These are phyloP conservation scores for Setophaga coronata DNA, from an alignment of 2,113 vertebrate genomes.

Conservation along the genomic window DNA sequence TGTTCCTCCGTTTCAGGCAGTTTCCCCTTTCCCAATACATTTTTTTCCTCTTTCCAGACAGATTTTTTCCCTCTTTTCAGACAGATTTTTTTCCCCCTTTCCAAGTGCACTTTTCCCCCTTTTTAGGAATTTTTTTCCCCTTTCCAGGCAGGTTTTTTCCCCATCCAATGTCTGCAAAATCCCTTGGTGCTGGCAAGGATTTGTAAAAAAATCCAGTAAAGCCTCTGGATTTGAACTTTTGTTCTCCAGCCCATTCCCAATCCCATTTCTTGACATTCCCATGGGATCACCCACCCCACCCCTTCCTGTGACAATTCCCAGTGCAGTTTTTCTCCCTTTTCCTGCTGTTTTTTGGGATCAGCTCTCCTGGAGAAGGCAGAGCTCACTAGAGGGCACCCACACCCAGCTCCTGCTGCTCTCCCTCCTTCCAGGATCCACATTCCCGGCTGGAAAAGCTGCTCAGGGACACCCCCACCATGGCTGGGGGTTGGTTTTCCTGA, in stretches of 20 bases:
- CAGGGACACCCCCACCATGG: neutral
- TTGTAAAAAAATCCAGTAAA: neutral
- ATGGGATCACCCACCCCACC: neutral
- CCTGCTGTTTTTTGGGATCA: neutral
- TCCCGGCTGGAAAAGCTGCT: neutral
- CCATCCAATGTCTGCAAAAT: neutral
- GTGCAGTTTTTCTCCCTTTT: neutral
- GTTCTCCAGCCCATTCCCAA: neutral
- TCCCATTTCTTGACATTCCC: neutral
- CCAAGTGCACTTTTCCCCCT: neutral
- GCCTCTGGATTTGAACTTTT: neutral
- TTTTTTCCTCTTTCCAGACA: neutral
- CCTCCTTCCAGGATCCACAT: neutral
- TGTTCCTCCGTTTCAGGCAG: neutral
- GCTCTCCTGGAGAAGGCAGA: accelerated
- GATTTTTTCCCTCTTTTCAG: neutral
- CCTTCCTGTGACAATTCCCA: neutral
- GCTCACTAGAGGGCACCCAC: neutral
- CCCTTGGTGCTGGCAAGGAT: neutral
- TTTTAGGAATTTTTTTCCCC: neutral
- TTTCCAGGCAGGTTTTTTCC: too few species aligned
- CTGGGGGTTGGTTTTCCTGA: neutral
- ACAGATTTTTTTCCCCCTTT: neutral
- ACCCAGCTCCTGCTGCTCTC: neutral
- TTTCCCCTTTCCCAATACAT: neutral